Percentiles rank a stretch among this genome's conserved stretches.
Conservation (phyloP, 1,140 invertebrate genomes). For the Argopecten irradians region DNA sequence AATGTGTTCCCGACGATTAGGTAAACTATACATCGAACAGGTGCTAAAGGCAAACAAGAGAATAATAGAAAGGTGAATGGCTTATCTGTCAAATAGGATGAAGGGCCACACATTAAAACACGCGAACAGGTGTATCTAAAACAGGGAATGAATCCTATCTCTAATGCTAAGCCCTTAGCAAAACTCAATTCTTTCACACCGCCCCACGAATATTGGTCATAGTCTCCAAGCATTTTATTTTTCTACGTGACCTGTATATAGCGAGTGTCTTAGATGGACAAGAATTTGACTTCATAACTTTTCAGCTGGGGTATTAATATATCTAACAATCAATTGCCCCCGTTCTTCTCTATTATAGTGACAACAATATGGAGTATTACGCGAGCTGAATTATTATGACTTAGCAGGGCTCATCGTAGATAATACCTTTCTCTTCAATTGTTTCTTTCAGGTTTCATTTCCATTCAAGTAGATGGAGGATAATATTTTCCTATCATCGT, state of each 20-base stretch:
- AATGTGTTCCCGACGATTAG: conserved; percentile 36
- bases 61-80: conserved; percentile 49
- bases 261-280: conserved; percentile 48
- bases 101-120: conserved; percentile 37
- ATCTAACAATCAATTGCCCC: background rate
- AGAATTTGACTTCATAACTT: conserved; percentile 52
- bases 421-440: conserved; percentile 3
- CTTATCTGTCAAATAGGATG: conserved; percentile 53
- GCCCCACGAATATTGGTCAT: conserved; percentile 30
- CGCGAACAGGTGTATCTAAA: conserved; percentile 41
- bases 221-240: background rate
- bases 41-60: conserved; percentile 53
- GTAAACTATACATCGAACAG: conserved; percentile 44
- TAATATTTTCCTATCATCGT: background rate
- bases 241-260: conserved; percentile 48
- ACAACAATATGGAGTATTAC: background rate
- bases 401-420: background rate
- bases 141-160: conserved; percentile 50
- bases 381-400: background rate
- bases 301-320: conserved; percentile 48
- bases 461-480: background rate
- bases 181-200: conserved; percentile 34
- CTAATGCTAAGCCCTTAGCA: conserved; percentile 34
- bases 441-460: conserved; percentile 7
- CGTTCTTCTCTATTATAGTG: background rate